These are phyloP conservation scores for Thalassoma bifasciatum DNA, from an alignment of 2,113 vertebrate genomes.

Conservation along the genomic window DNA sequence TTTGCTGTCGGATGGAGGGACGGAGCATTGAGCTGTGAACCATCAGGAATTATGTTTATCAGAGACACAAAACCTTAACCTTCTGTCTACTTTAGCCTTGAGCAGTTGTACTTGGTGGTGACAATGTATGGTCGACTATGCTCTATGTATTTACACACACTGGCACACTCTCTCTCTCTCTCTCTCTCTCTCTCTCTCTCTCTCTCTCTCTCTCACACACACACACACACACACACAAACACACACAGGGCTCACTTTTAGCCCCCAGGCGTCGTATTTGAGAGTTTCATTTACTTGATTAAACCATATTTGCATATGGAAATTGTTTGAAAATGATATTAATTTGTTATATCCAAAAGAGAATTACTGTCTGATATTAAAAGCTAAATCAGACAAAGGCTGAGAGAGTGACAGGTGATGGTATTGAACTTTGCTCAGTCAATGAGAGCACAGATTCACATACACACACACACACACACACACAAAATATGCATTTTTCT, in stretches of 20 bases:
- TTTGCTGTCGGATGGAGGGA: conserved; percentile 13
- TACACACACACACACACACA: too few relatives aligned
- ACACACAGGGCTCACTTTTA: conserved; percentile 58
- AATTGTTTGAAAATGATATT: conserved; percentile 83
- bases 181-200: too few relatives aligned
- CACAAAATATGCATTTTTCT: background rate
- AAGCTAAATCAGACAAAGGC: conserved; percentile 67
- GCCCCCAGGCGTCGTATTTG: conserved; percentile 73
- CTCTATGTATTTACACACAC: background rate
- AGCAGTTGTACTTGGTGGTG: background rate
- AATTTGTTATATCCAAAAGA: conserved; percentile 83
- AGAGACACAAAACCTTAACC: conserved; percentile 24
- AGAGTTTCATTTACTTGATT: conserved; percentile 84
- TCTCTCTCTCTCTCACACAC: too few relatives aligned
- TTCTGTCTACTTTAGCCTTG: conserved; percentile 34
- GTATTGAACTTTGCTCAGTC: conserved; percentile 70
- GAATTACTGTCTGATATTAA: conserved; percentile 79
- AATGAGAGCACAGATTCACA: too few relatives aligned
- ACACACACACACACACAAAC: conserved; percentile 32
- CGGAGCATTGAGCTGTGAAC: background rate
- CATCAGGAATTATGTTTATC: conserved; percentile 18
- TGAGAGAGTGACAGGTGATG: conserved; percentile 70
- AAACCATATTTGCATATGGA: conserved; percentile 87
- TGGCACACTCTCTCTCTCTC: too few relatives aligned
- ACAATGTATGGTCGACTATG: conserved; percentile 1